Conservation (phyloP, 1,140 invertebrate genomes). For the Drosophila ogumai region DNA sequence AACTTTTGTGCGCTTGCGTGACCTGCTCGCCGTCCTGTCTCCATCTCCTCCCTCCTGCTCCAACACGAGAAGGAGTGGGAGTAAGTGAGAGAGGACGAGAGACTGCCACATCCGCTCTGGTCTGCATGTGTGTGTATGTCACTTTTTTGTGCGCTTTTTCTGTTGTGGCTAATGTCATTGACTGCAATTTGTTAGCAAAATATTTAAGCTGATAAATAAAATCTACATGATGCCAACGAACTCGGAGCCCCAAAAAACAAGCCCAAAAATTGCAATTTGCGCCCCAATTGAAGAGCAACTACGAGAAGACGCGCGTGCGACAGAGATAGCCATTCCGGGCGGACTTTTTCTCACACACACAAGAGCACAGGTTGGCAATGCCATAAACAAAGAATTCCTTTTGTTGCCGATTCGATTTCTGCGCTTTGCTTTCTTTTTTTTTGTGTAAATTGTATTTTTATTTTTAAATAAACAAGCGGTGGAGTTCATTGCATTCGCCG, state of each 20-base stretch:
- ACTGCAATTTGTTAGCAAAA: conserved; percentile 84
- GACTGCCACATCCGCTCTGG: conserved; percentile 61
- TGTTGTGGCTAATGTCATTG: conserved; percentile 68
- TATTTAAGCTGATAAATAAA: conserved; percentile 82
- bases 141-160: conserved; percentile 2
- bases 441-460: conserved; percentile 70
- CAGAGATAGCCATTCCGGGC: conserved; percentile 17
- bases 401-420: conserved; percentile 67
- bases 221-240: conserved; percentile 76
- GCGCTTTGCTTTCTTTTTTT: conserved; percentile 29
- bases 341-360: conserved; percentile 3
- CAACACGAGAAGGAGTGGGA: conserved; percentile 2
- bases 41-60: conserved; percentile 2
- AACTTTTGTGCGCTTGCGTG: conserved; percentile 78
- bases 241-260: conserved; percentile 44
- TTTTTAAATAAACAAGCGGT: conserved; percentile 76
- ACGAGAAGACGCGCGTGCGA: conserved; percentile 14
- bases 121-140: conserved; percentile 32
- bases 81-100: conserved; percentile 4
- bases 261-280: conserved; percentile 60
- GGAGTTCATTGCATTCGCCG: conserved; percentile 73
- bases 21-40: conserved; percentile 57
- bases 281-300: conserved; percentile 59
- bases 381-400: conserved; percentile 80
- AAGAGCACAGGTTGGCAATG: conserved; percentile 63